Conservation (phyloP, 2,888 invertebrate species). For the Cheilosia pagana region DNA sequence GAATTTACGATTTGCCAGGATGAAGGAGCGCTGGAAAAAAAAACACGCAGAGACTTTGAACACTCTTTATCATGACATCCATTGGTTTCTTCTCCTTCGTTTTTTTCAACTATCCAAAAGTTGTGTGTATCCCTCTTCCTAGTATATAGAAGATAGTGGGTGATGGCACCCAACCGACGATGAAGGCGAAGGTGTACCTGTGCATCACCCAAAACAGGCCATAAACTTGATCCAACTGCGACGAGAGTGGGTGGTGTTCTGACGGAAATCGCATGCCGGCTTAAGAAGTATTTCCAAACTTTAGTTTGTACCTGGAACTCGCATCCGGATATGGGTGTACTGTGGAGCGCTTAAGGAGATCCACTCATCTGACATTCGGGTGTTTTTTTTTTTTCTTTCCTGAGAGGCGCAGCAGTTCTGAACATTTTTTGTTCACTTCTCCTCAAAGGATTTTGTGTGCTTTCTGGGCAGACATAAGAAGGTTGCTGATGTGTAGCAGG, state of each 20-base stretch:
- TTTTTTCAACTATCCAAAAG: conserved; percentile 39
- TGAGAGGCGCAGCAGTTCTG: background rate
- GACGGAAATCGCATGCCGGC: conserved; percentile 28
- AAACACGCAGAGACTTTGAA: conserved; percentile 43
- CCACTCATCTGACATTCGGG: conserved; percentile 29
- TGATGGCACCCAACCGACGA: background rate
- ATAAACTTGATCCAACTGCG: conserved; percentile 47
- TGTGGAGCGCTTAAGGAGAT: conserved; percentile 32
- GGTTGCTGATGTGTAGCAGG: conserved; percentile 33
- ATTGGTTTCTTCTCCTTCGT: background rate
- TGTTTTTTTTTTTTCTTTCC: background rate
- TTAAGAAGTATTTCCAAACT: conserved; percentile 48
- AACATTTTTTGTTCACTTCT: conserved; percentile 2
- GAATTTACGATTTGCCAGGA: conserved; percentile 62
- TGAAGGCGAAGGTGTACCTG: conserved; percentile 15
- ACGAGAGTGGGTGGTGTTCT: conserved; percentile 10
- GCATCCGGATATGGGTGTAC: conserved; percentile 14
- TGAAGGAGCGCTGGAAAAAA: conserved; percentile 2
- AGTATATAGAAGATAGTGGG: background rate
- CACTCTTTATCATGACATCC: conserved; percentile 65
- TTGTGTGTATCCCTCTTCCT: conserved; percentile 6
- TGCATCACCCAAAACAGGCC: conserved; percentile 12
- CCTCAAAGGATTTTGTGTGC: conserved; percentile 35
- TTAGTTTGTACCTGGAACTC: conserved; percentile 46
- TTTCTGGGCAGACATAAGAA: conserved; percentile 8